These are phyloP conservation scores for Athripsodes cinereus DNA, from an alignment of 2,888 invertebrate genomes.

Conservation along the genomic window DNA sequence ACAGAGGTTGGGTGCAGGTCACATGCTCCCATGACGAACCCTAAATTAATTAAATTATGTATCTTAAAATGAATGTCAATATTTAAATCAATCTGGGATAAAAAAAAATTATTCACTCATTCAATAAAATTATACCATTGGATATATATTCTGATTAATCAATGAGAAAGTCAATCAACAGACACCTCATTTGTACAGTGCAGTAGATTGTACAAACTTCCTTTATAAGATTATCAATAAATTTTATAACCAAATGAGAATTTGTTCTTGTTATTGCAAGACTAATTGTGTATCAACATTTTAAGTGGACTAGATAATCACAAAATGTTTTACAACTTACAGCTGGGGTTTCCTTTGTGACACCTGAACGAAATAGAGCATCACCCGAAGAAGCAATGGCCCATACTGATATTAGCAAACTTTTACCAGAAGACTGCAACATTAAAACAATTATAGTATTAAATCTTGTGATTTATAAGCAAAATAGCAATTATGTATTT, in stretches of 20 bases:
- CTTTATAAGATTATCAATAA: too few species aligned
- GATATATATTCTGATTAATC: too few species aligned
- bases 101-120: neutral
- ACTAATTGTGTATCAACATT: neutral
- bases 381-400: conserved; percentile 83
- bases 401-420: conserved; percentile 60
- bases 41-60: conserved; percentile 36
- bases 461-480: too few species aligned
- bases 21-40: conserved; percentile 76
- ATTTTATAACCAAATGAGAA: too few species aligned
- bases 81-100: neutral
- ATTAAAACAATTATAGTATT: neutral
- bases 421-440: neutral
- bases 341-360: conserved; percentile 63
- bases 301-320: too few species aligned
- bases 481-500: too few species aligned
- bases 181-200: too few species aligned
- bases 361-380: conserved; percentile 74
- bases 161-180: neutral
- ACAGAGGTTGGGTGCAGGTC: conserved; percentile 71
- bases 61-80: neutral
- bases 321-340: conserved; percentile 46
- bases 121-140: neutral
- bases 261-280: neutral
- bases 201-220: too few species aligned